These are phyloP conservation scores for Lanius ludovicianus DNA, from an alignment of 2,113 vertebrate species.

Conservation along the genomic window DNA sequence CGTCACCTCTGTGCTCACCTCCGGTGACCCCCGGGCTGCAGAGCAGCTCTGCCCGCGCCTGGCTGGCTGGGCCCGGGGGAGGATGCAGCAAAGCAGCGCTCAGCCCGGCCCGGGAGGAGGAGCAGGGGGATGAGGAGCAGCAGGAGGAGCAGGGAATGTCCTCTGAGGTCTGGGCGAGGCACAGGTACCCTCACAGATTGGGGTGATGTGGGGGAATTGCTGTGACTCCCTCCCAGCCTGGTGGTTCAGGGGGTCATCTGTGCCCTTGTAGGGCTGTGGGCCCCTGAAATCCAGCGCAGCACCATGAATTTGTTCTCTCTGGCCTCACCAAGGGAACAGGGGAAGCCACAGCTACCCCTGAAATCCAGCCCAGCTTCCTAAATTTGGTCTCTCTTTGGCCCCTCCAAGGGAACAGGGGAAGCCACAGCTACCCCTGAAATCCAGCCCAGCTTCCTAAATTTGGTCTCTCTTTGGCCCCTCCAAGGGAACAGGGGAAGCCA, in stretches of 20 bases:
- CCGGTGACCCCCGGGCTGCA: not conserved
- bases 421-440: not conserved
- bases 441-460: not conserved
- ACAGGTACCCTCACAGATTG: no score
- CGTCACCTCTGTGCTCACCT: not conserved
- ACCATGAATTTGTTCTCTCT: not conserved
- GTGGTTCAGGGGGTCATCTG: not conserved
- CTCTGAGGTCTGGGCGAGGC: not conserved
- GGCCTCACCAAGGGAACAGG: not conserved
- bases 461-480: not conserved
- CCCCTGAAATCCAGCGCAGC: not conserved
- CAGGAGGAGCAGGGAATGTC: not conserved
- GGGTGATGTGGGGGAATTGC: not conserved
- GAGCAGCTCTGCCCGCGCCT: not conserved
- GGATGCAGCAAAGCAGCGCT: not conserved
- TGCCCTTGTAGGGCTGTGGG: rapidly evolving
- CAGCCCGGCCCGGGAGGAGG: not conserved
- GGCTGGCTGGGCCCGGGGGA: not conserved
- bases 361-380: not conserved
- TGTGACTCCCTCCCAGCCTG: not conserved
- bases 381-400: not conserved
- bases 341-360: not conserved
- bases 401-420: not conserved
- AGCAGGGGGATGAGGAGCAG: not conserved
- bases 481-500: not conserved